A percentile compares a stretch with the other conserved stretches of the same genome.
These are phyloP conservation scores for Morone saxatilis DNA, from an alignment of 2,113 vertebrate species.

Conservation along the genomic window DNA sequence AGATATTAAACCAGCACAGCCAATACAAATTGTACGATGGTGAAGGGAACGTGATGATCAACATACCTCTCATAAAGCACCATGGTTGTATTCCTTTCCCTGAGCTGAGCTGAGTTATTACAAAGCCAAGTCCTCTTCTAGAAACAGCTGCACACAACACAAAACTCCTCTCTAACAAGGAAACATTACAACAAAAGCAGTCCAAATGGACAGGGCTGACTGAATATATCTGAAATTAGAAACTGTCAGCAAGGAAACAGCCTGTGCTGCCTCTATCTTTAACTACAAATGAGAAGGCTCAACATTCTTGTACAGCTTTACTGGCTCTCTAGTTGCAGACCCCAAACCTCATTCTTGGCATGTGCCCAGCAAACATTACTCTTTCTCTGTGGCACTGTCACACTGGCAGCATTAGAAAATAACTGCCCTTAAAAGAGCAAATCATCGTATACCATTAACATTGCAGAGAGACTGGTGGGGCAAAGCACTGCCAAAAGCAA, in stretches of 20 bases:
- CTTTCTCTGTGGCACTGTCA: conserved; percentile 78
- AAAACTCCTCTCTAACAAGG: conserved; percentile 40
- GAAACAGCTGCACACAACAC: conserved; percentile 23
- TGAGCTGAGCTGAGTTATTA: conserved; percentile 48
- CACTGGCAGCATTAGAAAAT: conserved; percentile 57
- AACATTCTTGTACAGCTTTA: conserved; percentile 93
- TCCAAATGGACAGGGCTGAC: conserved; percentile 59
- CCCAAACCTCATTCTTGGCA: conserved; percentile 76
- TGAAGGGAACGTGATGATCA: conserved; percentile 3
- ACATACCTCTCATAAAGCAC: conserved; percentile 89
- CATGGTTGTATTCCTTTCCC: conserved; percentile 77
- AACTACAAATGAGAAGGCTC: conserved; percentile 94
- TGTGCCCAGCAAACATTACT: conserved; percentile 68
- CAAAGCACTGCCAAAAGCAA: conserved; percentile 42
- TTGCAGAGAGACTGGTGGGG: conserved; percentile 9
- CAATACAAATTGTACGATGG: not conserved
- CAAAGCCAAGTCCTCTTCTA: conserved; percentile 36
- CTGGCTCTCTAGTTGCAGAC: conserved; percentile 89
- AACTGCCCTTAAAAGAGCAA: conserved; percentile 78
- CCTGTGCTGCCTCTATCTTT: conserved; percentile 94
- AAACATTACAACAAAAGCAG: conserved; percentile 74
- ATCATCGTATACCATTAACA: conserved; percentile 44
- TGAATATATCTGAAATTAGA: conserved; percentile 85
- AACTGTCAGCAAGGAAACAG: conserved; percentile 82
- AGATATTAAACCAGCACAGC: conserved; percentile 57